Evolutionary conservation across 1,140 invertebrate species (phyloP).

Genomic region (Aphaenogaster floridana): DNA sequence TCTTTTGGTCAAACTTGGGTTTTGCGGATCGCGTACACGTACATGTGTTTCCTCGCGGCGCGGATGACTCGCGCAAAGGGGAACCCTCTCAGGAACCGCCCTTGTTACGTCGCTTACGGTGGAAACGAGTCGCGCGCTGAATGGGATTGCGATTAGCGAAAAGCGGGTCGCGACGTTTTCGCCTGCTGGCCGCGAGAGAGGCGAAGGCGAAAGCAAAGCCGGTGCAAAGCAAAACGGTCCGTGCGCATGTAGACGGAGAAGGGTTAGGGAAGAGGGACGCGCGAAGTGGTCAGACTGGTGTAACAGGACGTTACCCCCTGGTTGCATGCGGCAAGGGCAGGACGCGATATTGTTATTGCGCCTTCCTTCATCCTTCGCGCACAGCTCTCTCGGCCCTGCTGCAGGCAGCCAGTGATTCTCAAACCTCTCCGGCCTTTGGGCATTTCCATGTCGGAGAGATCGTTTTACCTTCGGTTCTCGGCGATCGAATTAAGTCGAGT

Average conservation of each 20-base stretch:
- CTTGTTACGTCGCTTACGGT: neutral
- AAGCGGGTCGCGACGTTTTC: conserved; percentile 52
- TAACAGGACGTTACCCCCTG: conserved; percentile 80
- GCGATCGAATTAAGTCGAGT: neutral
- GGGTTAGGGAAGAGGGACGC: conserved; percentile 52
- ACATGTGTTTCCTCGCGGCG: conserved; percentile 11
- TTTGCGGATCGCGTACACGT: neutral
- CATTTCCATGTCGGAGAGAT: neutral
- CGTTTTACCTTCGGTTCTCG: neutral
- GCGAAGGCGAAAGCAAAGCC: conserved; percentile 36
- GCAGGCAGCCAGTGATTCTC: conserved; percentile 42
- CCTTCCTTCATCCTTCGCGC: conserved; percentile 60
- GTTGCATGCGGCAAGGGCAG: conserved; percentile 69
- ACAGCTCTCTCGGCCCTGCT: neutral
- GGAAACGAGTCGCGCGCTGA: conserved; percentile 45
- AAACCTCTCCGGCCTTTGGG: neutral
- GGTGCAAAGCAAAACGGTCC: conserved; percentile 63
- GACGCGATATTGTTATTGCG: conserved; percentile 64
- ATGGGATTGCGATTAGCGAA: conserved; percentile 70
- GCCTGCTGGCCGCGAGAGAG: neutral
- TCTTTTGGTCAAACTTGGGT: neutral
- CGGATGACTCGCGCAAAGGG: conserved; percentile 3
- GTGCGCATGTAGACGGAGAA: conserved; percentile 56
- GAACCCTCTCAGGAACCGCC: neutral
- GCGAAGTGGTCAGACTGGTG: conserved; percentile 78